Evolutionary conservation across 2,888 invertebrate species (phyloP), one percentile per base, ranked within the genome.

Genomic region (Drosophila paranaensis): DNA sequence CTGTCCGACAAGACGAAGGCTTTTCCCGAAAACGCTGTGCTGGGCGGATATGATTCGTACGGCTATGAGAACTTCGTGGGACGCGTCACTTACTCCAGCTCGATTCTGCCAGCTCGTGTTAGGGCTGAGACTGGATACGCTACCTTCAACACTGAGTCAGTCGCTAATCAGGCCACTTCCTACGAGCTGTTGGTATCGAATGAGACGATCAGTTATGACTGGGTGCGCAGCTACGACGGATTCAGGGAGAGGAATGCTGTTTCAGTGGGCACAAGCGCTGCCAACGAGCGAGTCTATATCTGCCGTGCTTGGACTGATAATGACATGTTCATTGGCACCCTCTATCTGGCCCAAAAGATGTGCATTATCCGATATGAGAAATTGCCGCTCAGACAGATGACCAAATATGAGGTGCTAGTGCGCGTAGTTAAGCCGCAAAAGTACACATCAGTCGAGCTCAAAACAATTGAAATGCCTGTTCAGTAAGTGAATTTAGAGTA

Each of bases 41-140:
- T 71, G 0, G 87, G 84, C 6, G 82, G 82, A 9, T n/a, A 62
- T n/a, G 81, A 82, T 53, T 6, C 74, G 0, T 9, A 62, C 0
- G 86, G 86, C 9, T 81, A 83, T 50, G 45, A 76, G n/a, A 77
- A 30, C 62, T 82, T 46, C 30, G 87, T 86, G 14, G 82, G 86
- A 2, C 86, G 86, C 9, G 39, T 40, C 0, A 0, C 0, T 0
- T 74, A 74, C 50, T 13, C 16, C 14, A 48, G 13, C 8, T 61
- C 48, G 1, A 5, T 70, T 6, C 16, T 77, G 33, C 82, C 82
- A 5, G 86, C 86, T 0, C 81, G 82, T 8, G 51, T 86, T 16
- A 54, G 76, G 3, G 73, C 81, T 2, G 82, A 82, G n/a, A 45
- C 73, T 14, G 67, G 42, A 6, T 51, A 42, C 16, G 67, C 74